phyloP scores from a whole-genome alignment of 2,888 invertebrate genomes.

The Prosopocoilus inquinatus region DNA sequence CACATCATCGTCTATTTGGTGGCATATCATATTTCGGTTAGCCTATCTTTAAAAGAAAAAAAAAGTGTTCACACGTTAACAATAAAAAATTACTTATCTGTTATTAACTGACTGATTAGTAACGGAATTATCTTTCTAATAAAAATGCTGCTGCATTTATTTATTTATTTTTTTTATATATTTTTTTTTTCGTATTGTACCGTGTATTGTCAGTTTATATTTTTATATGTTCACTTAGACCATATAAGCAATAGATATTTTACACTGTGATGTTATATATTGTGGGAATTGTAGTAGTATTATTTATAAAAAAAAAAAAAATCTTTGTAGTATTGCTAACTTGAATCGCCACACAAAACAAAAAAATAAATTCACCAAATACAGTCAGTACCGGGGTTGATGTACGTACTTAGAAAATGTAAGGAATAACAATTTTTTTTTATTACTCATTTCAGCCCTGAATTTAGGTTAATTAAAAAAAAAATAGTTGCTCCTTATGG shows the following conservation, averaged over 20 bases:
- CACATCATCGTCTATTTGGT: too few species aligned
- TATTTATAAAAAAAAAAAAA: slow-evolving; percentile 6
- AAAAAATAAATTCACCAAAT: not conserved
- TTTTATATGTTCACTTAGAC: slow-evolving; percentile 3
- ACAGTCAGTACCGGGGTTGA: not conserved
- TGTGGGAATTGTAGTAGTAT: slow-evolving; percentile 15
- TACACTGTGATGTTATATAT: slow-evolving; percentile 14
- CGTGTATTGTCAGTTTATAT: slow-evolving; percentile 3
- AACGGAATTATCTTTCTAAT: not conserved
- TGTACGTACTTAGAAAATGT: not conserved
- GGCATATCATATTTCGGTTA: too few species aligned
- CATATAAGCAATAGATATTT: slow-evolving; percentile 13
- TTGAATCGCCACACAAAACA: slow-evolving; percentile 1
- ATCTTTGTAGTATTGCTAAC: not conserved
- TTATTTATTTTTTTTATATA: not conserved
- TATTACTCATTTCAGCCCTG: not conserved
- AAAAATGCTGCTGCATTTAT: slow-evolving; percentile 9
- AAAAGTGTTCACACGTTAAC: too few species aligned
- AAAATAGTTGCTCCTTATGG: not conserved
- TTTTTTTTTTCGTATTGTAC: not conserved
- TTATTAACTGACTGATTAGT: too few species aligned
- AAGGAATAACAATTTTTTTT: not conserved
- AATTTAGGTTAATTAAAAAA: too few species aligned
- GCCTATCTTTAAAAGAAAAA: too few species aligned
- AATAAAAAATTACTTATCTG: too few species aligned